phyloP scores from a whole-genome alignment of 1,140 invertebrate species.

The Psix sp. region DNA sequence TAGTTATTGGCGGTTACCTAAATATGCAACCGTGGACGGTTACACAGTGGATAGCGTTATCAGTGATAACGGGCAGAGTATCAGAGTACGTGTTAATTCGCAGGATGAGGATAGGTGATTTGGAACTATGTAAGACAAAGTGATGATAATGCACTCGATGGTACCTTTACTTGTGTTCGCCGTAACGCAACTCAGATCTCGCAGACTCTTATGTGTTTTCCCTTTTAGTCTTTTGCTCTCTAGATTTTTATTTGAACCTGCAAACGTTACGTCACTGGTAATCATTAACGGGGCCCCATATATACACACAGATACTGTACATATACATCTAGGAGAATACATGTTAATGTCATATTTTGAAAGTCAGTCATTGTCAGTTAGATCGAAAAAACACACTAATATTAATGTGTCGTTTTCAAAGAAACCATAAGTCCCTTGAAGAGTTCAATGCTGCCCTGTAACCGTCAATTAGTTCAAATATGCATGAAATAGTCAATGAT shows the following conservation, averaged over 20 bases:
- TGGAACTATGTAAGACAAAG: slow-evolving; percentile 42
- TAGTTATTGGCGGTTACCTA: slow-evolving; percentile 51
- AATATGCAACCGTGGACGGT: slow-evolving; percentile 66
- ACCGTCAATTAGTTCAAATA: slow-evolving; percentile 10
- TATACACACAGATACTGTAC: slow-evolving; percentile 61
- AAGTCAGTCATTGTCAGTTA: too few relatives aligned
- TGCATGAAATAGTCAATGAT: slow-evolving; percentile 12
- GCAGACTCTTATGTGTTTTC: slow-evolving; percentile 82
- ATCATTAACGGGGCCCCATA: slow-evolving; percentile 67
- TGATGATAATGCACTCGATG: slow-evolving; percentile 69
- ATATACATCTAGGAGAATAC: slow-evolving; percentile 61
- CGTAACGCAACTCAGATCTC: slow-evolving; percentile 82
- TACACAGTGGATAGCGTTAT: slow-evolving; percentile 23
- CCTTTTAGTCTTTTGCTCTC: slow-evolving; percentile 82
- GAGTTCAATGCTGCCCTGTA: slow-evolving; percentile 7
- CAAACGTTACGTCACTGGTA: slow-evolving; percentile 73
- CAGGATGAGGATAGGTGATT: slow-evolving; percentile 34
- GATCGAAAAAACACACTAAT: too few relatives aligned
- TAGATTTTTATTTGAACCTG: slow-evolving; percentile 78
- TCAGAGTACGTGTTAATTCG: slow-evolving; percentile 58
- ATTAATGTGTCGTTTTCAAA: slow-evolving; percentile 1
- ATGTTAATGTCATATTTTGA: slow-evolving; percentile 36
- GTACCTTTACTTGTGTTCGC: slow-evolving; percentile 83
- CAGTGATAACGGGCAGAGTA: slow-evolving; percentile 9
- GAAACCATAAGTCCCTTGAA: slow-evolving; percentile 5